Conservation (phyloP, 2,113 vertebrate genomes). For the Copsychus sechellarum region DNA sequence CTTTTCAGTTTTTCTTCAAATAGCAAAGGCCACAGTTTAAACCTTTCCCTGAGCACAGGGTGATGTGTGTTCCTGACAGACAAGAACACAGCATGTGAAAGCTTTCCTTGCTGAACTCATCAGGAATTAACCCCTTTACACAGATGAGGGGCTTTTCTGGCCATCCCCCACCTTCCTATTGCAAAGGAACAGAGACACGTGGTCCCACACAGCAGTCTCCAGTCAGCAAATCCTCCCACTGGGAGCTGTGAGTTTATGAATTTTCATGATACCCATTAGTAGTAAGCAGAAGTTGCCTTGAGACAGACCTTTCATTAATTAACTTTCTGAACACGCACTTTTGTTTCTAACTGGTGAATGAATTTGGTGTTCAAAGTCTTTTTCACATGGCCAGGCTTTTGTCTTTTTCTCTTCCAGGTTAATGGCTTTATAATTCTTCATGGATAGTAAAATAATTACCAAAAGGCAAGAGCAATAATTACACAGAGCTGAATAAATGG, state of each 20-base stretch:
- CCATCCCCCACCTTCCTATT: neutral
- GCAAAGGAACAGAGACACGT: neutral
- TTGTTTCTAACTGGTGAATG: conserved; percentile 16
- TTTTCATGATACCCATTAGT: conserved; percentile 43
- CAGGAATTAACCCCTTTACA: neutral
- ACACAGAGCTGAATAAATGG: neutral
- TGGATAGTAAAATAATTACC: conserved; percentile 7
- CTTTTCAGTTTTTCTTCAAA: neutral
- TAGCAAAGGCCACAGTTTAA: neutral
- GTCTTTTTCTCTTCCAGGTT: conserved; percentile 22
- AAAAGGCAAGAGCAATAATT: neutral
- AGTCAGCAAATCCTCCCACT: neutral
- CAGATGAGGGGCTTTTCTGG: neutral
- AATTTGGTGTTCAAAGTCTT: conserved; percentile 43
- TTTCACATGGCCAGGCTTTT: neutral
- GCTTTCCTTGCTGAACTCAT: neutral
- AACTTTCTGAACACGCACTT: neutral
- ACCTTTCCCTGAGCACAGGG: neutral
- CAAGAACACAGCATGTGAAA: neutral
- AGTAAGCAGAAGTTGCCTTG: conserved; percentile 34
- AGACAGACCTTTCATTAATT: conserved; percentile 47
- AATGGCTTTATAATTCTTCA: conserved; percentile 12
- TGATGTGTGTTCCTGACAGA: neutral
- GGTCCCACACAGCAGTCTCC: neutral
- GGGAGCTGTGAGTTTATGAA: conserved; percentile 13